A percentile compares a stretch with the other conserved stretches of the same genome.
Evolutionary conservation across 2,797 vertebrate species (phyloP).

Genomic region (Hyperoplus immaculatus): DNA sequence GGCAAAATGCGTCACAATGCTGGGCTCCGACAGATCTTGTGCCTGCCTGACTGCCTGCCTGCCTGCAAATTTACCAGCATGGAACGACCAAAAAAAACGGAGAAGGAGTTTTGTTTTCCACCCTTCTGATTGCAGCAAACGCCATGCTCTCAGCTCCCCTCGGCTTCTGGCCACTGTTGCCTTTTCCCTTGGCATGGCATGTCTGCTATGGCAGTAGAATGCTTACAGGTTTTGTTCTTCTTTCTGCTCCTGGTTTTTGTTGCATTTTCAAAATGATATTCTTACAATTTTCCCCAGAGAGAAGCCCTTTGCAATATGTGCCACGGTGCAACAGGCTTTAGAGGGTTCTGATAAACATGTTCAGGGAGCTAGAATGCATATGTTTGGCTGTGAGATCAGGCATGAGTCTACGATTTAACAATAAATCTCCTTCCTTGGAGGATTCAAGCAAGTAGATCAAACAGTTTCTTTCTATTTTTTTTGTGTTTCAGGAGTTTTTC

Average conservation of each 20-base stretch:
- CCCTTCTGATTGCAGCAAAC: constrained; percentile 45
- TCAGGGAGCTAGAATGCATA: neutral
- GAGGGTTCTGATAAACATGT: constrained; percentile 7
- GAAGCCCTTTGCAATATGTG: constrained; percentile 10
- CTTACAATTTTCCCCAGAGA: constrained; percentile 9
- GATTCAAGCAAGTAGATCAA: constrained; percentile 29
- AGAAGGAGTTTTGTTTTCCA: constrained; percentile 69
- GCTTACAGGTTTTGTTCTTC: constrained; percentile 19
- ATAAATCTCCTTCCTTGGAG: constrained; percentile 5
- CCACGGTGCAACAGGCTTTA: constrained; percentile 1
- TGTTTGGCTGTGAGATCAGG: neutral
- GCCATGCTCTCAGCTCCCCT: constrained; percentile 41
- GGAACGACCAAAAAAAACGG: constrained; percentile 64
- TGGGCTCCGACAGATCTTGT: constrained; percentile 73
- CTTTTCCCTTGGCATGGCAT: constrained; percentile 38
- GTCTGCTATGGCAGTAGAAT: constrained; percentile 13
- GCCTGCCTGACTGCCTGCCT: constrained; percentile 63
- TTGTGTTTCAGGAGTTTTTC: constrained; percentile 21
- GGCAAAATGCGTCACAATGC: constrained; percentile 75
- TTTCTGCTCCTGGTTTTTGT: constrained; percentile 22
- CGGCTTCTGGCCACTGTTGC: constrained; percentile 45
- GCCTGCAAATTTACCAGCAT: constrained; percentile 59
- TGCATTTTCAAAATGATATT: constrained; percentile 2
- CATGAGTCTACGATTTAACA: constrained; percentile 16
- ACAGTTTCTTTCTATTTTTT: neutral